Base-by-base conservation (phyloP, 2,797 vertebrate species). In the Tympanoctomys barrerae region DNA sequence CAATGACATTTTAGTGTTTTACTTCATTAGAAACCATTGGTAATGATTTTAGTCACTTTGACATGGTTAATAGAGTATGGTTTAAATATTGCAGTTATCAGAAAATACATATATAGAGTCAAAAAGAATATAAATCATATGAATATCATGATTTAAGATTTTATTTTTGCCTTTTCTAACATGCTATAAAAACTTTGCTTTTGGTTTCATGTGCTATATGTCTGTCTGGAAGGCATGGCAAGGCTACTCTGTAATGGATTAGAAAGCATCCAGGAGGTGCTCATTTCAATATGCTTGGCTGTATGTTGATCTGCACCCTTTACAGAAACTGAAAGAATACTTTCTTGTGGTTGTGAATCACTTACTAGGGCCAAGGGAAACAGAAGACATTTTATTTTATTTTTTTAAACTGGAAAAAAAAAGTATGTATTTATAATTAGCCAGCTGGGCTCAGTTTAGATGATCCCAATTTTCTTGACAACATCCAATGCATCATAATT, bases 31-130 rank as follows among this genome's bases (percentile, higher is more conserved):
- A 90, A 94, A 71, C 22, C 92, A 36, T 12, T 57, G 7, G 5
- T 82, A 64, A 94, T 73, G 19, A 54, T 90, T 64, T 79, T 89
- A 81, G 33, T 54, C 31, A 70, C 94, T 83, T 89, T 79, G 57
- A 79, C 31, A 52, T 61, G 19, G 71, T 81, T 70, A 70, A 1
- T 54, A 90, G 2, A 52, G 11, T 14, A 46, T 57, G 6, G 3
- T 54, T 73, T 96, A 62, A 64, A 78, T 85, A 61, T 79, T 83
- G 33, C 71, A 78, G 2, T 96, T 89, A 77, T 79, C 13, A 59
- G 68, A 73, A 4, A 57, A 5, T 42, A 19, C 86, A 62, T 31
- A 21, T 46, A 6, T 46, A 66, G 31, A 77, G 28, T 64, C 26
- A 22, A 52, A 92, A 82, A 79, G 46, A 86, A 46, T 39, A 54